Conservation (phyloP, 2,888 invertebrate genomes). For the Thera britannica region DNA sequence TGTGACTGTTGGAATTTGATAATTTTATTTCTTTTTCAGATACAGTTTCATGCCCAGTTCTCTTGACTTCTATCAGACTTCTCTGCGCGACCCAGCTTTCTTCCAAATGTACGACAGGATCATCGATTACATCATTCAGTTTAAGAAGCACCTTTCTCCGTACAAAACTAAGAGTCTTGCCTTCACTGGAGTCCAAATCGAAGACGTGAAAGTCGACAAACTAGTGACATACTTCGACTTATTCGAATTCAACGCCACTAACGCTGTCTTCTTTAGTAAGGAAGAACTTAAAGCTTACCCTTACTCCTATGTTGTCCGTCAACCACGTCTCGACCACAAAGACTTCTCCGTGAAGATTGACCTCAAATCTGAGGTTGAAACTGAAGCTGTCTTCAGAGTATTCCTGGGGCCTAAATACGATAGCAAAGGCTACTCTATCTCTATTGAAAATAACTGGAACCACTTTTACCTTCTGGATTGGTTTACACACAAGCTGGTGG, state of each 20-base stretch:
- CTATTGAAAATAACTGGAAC: conserved; percentile 82
- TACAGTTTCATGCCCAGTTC: conserved; percentile 82
- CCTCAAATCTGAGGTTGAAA: conserved; percentile 84
- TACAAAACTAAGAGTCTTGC: conserved; percentile 84
- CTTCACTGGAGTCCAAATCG: conserved; percentile 86
- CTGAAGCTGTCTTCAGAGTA: conserved; percentile 85
- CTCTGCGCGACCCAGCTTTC: conserved; percentile 89
- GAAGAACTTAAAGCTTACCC: conserved; percentile 64
- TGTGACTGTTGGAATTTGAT: too few species aligned
- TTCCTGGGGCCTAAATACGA: conserved; percentile 90
- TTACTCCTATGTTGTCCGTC: conserved; percentile 83
- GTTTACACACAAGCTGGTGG: conserved; percentile 83
- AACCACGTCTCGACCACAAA: conserved; percentile 89
- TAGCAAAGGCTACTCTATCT: conserved; percentile 77
- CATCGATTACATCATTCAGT: conserved; percentile 83
- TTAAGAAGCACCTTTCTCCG: conserved; percentile 83
- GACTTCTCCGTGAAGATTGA: conserved; percentile 86
- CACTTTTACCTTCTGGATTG: conserved; percentile 87
- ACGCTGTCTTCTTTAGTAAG: conserved; percentile 67
- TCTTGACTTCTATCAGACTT: conserved; percentile 86
- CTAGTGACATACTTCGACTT: conserved; percentile 88
- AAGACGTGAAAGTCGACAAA: conserved; percentile 85
- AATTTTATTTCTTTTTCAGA: conserved; percentile 52
- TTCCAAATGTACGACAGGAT: conserved; percentile 88
- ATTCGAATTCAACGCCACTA: conserved; percentile 86